Evolutionary conservation across 2,797 vertebrate species (phyloP), one percentile per base, ranked within the genome.

Genomic region (Pantherophis vulpinus): DNA sequence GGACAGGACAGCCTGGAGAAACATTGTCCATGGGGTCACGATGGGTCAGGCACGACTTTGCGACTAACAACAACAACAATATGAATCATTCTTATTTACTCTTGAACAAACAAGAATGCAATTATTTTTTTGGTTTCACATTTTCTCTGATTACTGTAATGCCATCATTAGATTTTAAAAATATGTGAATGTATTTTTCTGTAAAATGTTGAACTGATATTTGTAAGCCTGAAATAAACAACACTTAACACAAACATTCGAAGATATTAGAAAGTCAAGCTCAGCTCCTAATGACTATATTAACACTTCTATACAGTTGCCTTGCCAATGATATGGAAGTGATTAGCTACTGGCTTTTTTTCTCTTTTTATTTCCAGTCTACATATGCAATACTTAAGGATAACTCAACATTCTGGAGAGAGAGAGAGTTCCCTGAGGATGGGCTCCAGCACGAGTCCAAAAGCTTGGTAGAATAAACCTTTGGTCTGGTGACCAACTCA

Each of bases 401-500:
- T 42, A 83, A 83, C 91, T 60, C 56, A 92, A 93, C 83, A 90
- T 47, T 16, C 66, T 70, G 66, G 32, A 74, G n/a, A 74, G 66
- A 37, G 6, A 74, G 61, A 5, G 11, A 4, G 32, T 37, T 74
- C 1, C 70, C 70, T 37, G 70, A 74, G 32, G 16, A 37, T 74
- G 7, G 32, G 70, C 16, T 74, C 70, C n/a, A 74, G 14, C 32
- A 74, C 2, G 7, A 74, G 32, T 32, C 70, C 16, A 37, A 74
- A 37, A 74, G 2, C 16, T 74, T 37, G 32, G 7, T 8, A 70
- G 14, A 70, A 70, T 70, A 70, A 66, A 70, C 2, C 6, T 70
- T 70, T 32, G 14, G 5, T 70, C 70, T 1, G 2, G 7, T 37
- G 32, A 74, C n/a, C 16, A 74, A 74, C 16, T 37, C 70, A 74